Evolutionary conservation across 2,797 vertebrate genomes (phyloP).

Genomic region (Toxotes lorentzi): DNA sequence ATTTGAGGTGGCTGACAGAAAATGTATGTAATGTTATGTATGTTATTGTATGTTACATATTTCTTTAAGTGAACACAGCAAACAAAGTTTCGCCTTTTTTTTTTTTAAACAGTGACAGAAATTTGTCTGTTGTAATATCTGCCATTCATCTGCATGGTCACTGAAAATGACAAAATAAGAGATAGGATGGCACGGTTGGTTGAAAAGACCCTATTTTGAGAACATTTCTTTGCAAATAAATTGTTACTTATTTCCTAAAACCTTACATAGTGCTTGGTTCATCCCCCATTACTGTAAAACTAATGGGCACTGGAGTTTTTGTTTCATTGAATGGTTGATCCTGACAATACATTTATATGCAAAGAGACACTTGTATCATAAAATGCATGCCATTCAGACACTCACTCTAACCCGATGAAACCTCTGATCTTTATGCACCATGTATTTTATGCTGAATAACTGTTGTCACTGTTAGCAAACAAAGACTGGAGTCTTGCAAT

Average conservation of each 20-base stretch:
- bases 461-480: conserved; percentile 76
- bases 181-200: conserved; percentile 22
- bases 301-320: conserved; percentile 39
- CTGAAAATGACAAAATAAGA: conserved; percentile 33
- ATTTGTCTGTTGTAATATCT: conserved; percentile 32
- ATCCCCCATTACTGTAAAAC: conserved; percentile 59
- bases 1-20: conserved; percentile 56
- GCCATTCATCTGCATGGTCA: conserved; percentile 30
- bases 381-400: conserved; percentile 81
- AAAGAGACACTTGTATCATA: conserved; percentile 79
- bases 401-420: conserved; percentile 75
- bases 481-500: conserved; percentile 73
- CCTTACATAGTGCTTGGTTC: conserved; percentile 52
- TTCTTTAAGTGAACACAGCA: conserved; percentile 36
- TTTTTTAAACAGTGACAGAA: conserved; percentile 1
- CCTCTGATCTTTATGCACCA: conserved; percentile 82
- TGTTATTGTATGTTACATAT: conserved; percentile 32
- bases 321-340: conserved; percentile 50
- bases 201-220: conserved; percentile 44
- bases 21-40: conserved; percentile 51
- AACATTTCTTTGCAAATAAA: conserved; percentile 57
- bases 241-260: conserved; percentile 49
- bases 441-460: conserved; percentile 81
- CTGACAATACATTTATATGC: conserved; percentile 75
- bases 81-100: conserved; percentile 16